These are phyloP conservation scores for Drosophila borealis DNA, from an alignment of 2,888 invertebrate species.

Conservation along the genomic window DNA sequence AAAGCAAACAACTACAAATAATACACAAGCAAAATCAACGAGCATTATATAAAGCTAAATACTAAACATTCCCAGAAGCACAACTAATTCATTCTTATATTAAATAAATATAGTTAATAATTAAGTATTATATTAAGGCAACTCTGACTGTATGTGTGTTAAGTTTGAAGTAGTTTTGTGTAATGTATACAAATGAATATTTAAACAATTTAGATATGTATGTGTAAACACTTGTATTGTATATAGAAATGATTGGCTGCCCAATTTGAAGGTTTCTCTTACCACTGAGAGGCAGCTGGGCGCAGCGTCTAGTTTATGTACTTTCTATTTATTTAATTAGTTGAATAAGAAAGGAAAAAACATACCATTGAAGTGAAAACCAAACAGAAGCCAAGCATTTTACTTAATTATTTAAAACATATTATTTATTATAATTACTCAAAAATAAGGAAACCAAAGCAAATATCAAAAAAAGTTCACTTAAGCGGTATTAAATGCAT, in stretches of 20 bases:
- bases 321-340: constrained; percentile 3
- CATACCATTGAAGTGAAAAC: constrained; percentile 39
- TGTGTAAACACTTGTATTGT: constrained; percentile 32
- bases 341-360: background rate
- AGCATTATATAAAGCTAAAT: constrained; percentile 19
- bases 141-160: constrained; percentile 73
- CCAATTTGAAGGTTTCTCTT: background rate
- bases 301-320: constrained; percentile 1
- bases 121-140: constrained; percentile 50
- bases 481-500: constrained; percentile 11
- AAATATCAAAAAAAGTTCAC: constrained; percentile 28
- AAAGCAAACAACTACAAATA: background rate
- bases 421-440: constrained; percentile 26
- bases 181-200: constrained; percentile 38
- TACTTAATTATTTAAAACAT: constrained; percentile 23
- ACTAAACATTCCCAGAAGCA: constrained; percentile 37
- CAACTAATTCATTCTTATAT: constrained; percentile 41
- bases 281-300: background rate
- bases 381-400: constrained; percentile 59
- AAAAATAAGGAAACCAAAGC: constrained; percentile 37
- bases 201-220: constrained; percentile 43
- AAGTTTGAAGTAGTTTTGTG: constrained; percentile 68
- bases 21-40: constrained; percentile 22
- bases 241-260: constrained; percentile 24
- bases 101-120: constrained; percentile 20